These are phyloP conservation scores for Tryphoninae sp. DNA, from an alignment of 2,888 invertebrate species.

Conservation along the genomic window DNA sequence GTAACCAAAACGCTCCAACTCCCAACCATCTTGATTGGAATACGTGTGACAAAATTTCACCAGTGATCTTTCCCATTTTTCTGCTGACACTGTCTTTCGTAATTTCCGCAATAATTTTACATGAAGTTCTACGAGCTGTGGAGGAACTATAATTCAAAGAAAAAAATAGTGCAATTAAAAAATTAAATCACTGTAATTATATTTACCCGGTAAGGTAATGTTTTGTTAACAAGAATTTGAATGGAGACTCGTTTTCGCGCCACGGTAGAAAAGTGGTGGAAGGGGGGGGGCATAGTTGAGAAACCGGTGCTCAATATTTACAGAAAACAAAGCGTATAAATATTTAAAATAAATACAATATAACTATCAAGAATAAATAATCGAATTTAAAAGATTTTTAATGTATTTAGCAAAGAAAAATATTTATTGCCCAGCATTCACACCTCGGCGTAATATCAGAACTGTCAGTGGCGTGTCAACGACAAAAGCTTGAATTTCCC, in stretches of 20 bases:
- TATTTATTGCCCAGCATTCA: too few species aligned
- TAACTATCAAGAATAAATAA: not conserved
- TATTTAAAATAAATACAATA: slow-evolving; percentile 33
- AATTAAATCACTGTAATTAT: not conserved
- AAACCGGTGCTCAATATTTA: slow-evolving; percentile 26
- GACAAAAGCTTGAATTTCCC: slow-evolving; percentile 55
- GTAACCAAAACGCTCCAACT: slow-evolving; percentile 97
- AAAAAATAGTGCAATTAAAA: slow-evolving; percentile 6
- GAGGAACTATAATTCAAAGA: slow-evolving; percentile 86
- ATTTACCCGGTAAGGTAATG: not conserved
- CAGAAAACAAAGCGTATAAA: slow-evolving; percentile 27
- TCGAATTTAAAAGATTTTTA: not conserved
- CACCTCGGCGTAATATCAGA: slow-evolving; percentile 14
- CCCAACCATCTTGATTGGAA: slow-evolving; percentile 96
- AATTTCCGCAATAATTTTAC: slow-evolving; percentile 94
- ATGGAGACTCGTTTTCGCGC: slow-evolving; percentile 9
- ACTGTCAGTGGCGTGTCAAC: slow-evolving; percentile 71
- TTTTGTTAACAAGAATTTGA: not conserved
- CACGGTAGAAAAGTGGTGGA: not conserved
- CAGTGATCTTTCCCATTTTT: slow-evolving; percentile 95
- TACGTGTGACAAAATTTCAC: slow-evolving; percentile 96
- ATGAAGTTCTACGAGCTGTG: slow-evolving; percentile 92
- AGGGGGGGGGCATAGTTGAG: slow-evolving; percentile 7
- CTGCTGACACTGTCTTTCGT: slow-evolving; percentile 90
- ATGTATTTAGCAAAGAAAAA: not conserved